Percentiles rank a stretch among this genome's conserved stretches.
phyloP scores from a whole-genome alignment of 2,797 vertebrate species.

The Scolopax bukidnonensis region DNA sequence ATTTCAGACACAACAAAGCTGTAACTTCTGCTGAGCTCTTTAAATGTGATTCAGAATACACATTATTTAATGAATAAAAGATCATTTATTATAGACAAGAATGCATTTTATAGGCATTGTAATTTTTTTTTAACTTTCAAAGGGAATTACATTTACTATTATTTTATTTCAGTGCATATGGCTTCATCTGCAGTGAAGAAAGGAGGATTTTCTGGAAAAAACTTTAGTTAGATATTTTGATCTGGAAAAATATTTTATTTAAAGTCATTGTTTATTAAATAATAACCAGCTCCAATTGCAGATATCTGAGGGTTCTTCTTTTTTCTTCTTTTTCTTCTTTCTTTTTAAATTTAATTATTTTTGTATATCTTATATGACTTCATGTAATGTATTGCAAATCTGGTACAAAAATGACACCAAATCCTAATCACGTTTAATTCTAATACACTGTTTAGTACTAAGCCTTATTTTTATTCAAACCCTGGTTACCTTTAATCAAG shows the following conservation, averaged over 20 bases:
- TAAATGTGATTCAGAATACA: background rate
- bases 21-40: background rate
- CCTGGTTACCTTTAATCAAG: background rate
- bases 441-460: background rate
- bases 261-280: background rate
- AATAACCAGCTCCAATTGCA: background rate
- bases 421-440: background rate
- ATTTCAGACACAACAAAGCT: background rate
- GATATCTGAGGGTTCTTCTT: background rate
- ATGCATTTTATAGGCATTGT: background rate
- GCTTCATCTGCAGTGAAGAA: background rate
- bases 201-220: background rate
- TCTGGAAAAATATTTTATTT: background rate
- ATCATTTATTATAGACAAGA: background rate
- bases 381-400: background rate
- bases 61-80: background rate
- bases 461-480: background rate
- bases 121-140: background rate
- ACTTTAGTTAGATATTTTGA: background rate
- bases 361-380: background rate
- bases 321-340: background rate
- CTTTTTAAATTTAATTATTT: background rate
- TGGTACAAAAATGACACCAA: background rate
- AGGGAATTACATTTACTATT: background rate
- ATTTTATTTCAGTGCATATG: background rate